Evolutionary conservation across 2,888 invertebrate species (phyloP).

Genomic region (Xestia xanthographa): DNA sequence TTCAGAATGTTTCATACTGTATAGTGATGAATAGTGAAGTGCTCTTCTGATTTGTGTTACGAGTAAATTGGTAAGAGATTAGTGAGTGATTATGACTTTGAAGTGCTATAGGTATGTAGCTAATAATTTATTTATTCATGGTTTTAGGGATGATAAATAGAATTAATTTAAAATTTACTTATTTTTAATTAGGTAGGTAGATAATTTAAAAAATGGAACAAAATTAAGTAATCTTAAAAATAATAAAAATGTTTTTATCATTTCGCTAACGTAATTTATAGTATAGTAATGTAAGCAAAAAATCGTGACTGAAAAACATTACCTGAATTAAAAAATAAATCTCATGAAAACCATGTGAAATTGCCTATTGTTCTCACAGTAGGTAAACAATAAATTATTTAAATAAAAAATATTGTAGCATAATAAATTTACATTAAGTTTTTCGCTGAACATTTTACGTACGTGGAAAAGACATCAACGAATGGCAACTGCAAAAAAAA

Average conservation of each 20-base stretch:
- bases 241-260: background rate
- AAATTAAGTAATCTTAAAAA: background rate
- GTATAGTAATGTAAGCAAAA: background rate
- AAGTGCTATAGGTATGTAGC: slow-evolving; percentile 59
- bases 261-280: background rate
- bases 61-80: slow-evolving; percentile 75
- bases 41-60: slow-evolving; percentile 76
- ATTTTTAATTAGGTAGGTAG: background rate
- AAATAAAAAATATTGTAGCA: background rate
- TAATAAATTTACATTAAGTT: background rate
- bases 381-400: background rate
- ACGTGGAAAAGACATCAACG: slow-evolving; percentile 53
- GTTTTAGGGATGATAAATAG: background rate
- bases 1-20: slow-evolving; percentile 43
- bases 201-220: background rate
- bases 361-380: background rate
- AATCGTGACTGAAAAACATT: background rate
- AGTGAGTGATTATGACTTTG: slow-evolving; percentile 53
- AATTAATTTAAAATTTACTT: too few species aligned
- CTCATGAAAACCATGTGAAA: background rate
- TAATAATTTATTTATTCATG: background rate
- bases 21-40: slow-evolving; percentile 61
- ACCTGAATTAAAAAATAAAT: background rate
- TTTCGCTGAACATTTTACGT: background rate
- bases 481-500: background rate